Evolutionary conservation across 2,113 vertebrate genomes (phyloP).

Genomic region (Arenaria interpres): DNA sequence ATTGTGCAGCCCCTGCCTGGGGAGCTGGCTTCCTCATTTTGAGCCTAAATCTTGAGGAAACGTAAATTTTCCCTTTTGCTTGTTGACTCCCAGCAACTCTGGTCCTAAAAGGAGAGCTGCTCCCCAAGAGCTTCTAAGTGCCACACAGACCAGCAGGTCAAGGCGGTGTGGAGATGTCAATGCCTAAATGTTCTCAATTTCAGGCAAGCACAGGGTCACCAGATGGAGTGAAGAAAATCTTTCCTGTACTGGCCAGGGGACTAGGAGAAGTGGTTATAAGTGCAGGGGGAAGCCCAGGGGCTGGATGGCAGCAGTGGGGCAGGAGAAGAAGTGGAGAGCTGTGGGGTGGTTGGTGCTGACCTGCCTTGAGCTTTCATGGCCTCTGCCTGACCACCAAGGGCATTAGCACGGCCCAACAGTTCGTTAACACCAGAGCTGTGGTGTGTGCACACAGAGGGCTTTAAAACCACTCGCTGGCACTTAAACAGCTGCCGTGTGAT

Average conservation of each 20-base stretch:
- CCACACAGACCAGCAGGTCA: background rate
- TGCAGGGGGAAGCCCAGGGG: background rate
- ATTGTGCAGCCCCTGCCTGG: too few relatives aligned
- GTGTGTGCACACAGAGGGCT: background rate
- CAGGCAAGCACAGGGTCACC: background rate
- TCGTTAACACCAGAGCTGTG: background rate
- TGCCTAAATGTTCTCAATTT: background rate
- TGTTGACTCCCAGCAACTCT: background rate
- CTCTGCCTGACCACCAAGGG: background rate
- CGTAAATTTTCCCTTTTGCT: fast-evolving
- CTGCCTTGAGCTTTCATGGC: background rate
- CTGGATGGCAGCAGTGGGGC: background rate
- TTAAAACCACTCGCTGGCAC: background rate
- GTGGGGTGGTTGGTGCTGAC: background rate
- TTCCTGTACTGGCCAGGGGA: too few relatives aligned
- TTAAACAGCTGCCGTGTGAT: background rate
- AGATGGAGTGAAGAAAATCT: background rate
- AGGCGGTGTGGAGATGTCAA: background rate
- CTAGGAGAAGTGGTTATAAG: background rate
- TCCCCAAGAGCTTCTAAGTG: background rate
- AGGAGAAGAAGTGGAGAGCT: background rate
- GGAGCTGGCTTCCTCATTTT: background rate
- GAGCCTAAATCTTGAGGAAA: background rate
- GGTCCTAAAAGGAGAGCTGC: background rate
- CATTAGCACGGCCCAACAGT: fast-evolving